A percentile compares a stretch with the other conserved stretches of the same genome.
Evolutionary conservation across 2,797 vertebrate genomes (phyloP).

Genomic region (Falco peregrinus): DNA sequence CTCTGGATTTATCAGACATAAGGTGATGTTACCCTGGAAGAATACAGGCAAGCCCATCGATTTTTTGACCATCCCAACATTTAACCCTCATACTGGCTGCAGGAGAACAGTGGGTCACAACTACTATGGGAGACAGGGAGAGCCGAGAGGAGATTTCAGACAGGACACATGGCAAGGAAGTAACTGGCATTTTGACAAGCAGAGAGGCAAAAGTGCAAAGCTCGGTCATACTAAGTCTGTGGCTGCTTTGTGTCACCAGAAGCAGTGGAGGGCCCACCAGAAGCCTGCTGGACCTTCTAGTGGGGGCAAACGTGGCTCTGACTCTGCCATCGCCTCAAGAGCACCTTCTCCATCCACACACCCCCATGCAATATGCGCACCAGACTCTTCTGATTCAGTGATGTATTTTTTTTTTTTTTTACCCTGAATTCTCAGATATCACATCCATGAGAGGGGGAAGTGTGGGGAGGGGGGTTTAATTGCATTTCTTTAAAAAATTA

Average conservation of each 20-base stretch:
- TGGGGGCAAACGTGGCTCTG: background rate
- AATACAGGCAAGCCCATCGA: background rate
- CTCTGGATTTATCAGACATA: background rate
- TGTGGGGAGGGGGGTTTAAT: conserved; percentile 6
- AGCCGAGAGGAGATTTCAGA: background rate
- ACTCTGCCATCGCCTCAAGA: background rate
- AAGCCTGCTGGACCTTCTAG: background rate
- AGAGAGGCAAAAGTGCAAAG: background rate
- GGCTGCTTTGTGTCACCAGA: background rate
- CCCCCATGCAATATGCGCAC: background rate
- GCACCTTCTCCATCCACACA: background rate
- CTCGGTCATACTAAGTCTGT: background rate
- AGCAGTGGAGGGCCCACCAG: background rate
- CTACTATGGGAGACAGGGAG: background rate
- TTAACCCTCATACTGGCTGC: background rate
- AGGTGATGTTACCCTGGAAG: background rate
- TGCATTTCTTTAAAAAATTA: conserved; percentile 53
- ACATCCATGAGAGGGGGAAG: background rate
- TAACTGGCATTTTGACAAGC: background rate
- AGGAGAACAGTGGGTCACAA: background rate
- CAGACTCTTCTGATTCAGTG: background rate
- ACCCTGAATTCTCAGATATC: conserved; percentile 1
- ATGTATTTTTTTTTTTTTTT: background rate
- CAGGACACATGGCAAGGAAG: background rate
- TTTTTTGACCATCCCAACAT: background rate